These are phyloP conservation scores for Gnatocerus cornutus DNA, from an alignment of 2,888 invertebrate genomes.

Conservation along the genomic window DNA sequence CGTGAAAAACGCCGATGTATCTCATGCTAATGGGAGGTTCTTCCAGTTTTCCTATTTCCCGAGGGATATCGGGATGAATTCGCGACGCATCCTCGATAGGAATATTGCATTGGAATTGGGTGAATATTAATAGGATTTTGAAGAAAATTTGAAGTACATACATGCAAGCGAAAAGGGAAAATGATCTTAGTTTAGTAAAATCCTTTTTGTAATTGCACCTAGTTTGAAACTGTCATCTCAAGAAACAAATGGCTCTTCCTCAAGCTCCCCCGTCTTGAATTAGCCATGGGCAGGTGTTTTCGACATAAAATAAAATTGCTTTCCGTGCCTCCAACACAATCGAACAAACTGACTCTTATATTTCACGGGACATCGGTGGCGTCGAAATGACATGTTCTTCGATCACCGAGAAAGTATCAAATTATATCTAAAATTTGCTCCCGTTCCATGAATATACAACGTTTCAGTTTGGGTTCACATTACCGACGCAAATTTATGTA, in stretches of 20 bases:
- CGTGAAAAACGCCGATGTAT: conserved; percentile 20
- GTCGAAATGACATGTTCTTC: too few species aligned
- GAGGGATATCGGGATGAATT: conserved; percentile 27
- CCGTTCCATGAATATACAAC: conserved; percentile 16
- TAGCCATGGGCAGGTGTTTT: not conserved
- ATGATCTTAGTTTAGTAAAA: too few species aligned
- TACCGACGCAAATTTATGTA: conserved; percentile 35
- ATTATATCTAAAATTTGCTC: not conserved
- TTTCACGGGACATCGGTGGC: too few species aligned
- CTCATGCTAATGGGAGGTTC: conserved; percentile 28
- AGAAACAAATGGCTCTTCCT: too few species aligned
- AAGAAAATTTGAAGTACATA: too few species aligned
- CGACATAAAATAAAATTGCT: conserved; percentile 1
- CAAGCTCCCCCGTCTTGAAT: too few species aligned
- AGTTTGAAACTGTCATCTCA: too few species aligned
- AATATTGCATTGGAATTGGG: conserved; percentile 34
- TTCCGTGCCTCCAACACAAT: not conserved
- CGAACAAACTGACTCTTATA: too few species aligned
- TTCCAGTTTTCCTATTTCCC: conserved; percentile 37
- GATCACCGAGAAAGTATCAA: not conserved
- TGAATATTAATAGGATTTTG: conserved; percentile 40
- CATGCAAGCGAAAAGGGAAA: too few species aligned
- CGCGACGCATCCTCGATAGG: conserved; percentile 25
- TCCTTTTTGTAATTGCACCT: too few species aligned
- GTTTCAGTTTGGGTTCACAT: conserved; percentile 14